Evolutionary conservation across 2,113 vertebrate genomes (phyloP).

Genomic region (Nycticebus coucang): DNA sequence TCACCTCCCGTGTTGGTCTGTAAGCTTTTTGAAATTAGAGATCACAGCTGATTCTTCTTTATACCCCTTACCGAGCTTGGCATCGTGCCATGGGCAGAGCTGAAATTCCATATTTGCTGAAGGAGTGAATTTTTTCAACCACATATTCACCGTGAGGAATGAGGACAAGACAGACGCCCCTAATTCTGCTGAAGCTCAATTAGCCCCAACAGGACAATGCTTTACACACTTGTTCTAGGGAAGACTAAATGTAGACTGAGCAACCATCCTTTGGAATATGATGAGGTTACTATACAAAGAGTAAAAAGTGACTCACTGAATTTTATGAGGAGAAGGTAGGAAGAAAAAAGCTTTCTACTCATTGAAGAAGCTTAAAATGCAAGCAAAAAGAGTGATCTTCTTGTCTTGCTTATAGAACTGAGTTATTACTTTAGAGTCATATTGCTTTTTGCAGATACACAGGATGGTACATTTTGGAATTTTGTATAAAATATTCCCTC

Average conservation of each 20-base stretch:
- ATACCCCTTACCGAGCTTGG: constrained; percentile 3
- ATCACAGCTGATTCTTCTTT: constrained; percentile 57
- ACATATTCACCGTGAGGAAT: constrained; percentile 59
- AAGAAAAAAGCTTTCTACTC: constrained; percentile 36
- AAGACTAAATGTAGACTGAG: constrained; percentile 63
- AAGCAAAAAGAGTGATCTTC: not conserved
- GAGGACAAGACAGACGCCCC: constrained; percentile 12
- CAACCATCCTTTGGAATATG: constrained; percentile 15
- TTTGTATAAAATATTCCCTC: constrained; percentile 11
- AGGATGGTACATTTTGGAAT: constrained; percentile 42
- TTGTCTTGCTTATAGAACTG: constrained; percentile 12
- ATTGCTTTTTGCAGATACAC: not conserved
- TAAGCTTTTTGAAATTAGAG: constrained; percentile 60
- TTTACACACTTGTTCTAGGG: constrained; percentile 39
- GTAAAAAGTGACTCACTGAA: not conserved
- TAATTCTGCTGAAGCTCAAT: constrained; percentile 61
- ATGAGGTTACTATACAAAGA: constrained; percentile 31
- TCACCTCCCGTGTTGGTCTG: not conserved
- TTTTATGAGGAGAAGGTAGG: not conserved
- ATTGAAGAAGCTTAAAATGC: not conserved
- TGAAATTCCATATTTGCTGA: constrained; percentile 55
- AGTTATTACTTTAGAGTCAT: not conserved
- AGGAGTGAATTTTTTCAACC: constrained; percentile 53
- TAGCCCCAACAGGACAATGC: constrained; percentile 51
- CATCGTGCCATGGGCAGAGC: constrained; percentile 27